Percentiles rank a stretch among this genome's conserved stretches.
Evolutionary conservation across 2,113 vertebrate genomes (phyloP).

Genomic region (Datnioides undecimradiatus): DNA sequence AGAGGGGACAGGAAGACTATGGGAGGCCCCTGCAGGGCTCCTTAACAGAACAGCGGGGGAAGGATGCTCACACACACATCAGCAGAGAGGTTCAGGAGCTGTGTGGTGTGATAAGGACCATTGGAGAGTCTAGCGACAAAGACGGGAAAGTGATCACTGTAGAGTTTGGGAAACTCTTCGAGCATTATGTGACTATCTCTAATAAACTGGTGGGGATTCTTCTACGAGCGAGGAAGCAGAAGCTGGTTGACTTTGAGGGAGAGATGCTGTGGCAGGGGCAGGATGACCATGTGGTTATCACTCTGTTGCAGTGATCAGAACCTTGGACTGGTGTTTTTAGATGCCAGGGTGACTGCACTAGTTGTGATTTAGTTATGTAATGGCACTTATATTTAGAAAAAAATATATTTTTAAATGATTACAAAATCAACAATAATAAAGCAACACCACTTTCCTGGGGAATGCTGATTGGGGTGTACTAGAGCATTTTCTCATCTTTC

Average conservation of each 20-base stretch:
- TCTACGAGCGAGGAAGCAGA: conserved; percentile 89
- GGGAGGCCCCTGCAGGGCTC: conserved; percentile 89
- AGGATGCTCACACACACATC: conserved; percentile 87
- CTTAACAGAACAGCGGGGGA: conserved; percentile 88
- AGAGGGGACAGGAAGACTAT: conserved; percentile 79
- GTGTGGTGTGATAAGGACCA: conserved; percentile 84
- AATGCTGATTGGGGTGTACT: too few relatives aligned
- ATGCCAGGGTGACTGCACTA: not conserved
- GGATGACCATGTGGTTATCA: conserved; percentile 88
- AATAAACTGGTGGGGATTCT: conserved; percentile 93
- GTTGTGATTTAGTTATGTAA: not conserved
- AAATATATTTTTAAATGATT: too few relatives aligned
- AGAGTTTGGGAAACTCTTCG: conserved; percentile 88
- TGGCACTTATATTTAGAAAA: not conserved
- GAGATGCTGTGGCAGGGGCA: conserved; percentile 96
- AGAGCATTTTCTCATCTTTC: too few relatives aligned
- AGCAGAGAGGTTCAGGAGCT: conserved; percentile 88
- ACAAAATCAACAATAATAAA: too few relatives aligned
- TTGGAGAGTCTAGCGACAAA: conserved; percentile 72
- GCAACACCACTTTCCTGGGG: too few relatives aligned
- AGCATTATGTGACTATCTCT: conserved; percentile 90
- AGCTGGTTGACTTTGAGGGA: conserved; percentile 89
- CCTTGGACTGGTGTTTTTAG: not conserved
- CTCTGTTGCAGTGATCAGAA: conserved; percentile 80
- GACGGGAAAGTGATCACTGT: conserved; percentile 69